Conservation (phyloP, 2,797 vertebrate genomes). For the Sparidentex hasta region DNA sequence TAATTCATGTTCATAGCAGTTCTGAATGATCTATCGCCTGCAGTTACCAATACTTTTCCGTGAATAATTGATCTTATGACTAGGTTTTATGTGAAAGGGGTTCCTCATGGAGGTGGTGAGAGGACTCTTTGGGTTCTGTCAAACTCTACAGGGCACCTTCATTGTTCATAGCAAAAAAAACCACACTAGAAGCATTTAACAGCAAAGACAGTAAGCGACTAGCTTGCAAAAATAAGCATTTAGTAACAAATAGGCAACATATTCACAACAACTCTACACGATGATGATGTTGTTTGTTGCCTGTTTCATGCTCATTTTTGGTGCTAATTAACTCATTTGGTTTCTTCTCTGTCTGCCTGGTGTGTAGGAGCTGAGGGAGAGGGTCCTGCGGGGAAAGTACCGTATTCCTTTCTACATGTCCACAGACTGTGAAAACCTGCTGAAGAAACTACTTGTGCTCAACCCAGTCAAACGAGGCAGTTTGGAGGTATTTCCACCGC, state of each 20-base stretch:
- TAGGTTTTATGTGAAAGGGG: neutral
- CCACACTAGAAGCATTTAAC: neutral
- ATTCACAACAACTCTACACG: neutral
- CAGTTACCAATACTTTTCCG: constrained; percentile 18
- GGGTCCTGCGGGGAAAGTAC: constrained; percentile 95
- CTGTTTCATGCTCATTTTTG: neutral
- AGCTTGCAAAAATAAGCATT: too few species aligned
- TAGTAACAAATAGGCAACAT: neutral
- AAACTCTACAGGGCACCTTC: neutral
- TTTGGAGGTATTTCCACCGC: constrained; percentile 89
- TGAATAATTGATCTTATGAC: constrained; percentile 19
- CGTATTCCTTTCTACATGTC: constrained; percentile 99
- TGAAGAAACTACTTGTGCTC: constrained; percentile 95
- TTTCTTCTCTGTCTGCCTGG: constrained; percentile 22
- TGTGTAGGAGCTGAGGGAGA: constrained; percentile 93
- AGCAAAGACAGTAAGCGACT: too few species aligned
- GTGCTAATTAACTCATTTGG: constrained; percentile 1
- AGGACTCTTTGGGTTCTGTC: neutral
- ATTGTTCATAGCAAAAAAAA: neutral
- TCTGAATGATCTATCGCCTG: neutral
- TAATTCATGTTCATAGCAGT: constrained; percentile 7
- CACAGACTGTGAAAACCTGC: constrained; percentile 98
- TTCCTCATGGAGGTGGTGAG: neutral
- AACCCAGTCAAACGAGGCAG: constrained; percentile 96
- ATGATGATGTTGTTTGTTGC: neutral